Evolutionary conservation across 92 coral and sea anemone genomes (phyloP).

Genomic region (Epizoanthus fatuus): DNA sequence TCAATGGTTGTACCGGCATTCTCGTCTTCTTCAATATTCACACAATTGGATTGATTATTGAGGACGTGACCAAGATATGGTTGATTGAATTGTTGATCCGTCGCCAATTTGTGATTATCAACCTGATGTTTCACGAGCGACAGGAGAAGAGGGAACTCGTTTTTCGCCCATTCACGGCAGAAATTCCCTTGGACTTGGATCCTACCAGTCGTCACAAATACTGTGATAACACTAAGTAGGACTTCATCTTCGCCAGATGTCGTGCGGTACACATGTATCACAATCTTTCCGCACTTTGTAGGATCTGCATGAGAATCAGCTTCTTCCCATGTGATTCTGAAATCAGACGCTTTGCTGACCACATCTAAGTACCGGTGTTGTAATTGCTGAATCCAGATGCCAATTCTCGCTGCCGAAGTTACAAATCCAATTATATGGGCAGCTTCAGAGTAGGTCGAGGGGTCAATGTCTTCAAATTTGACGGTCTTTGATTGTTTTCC

Average conservation of each 20-base stretch:
- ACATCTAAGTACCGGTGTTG: neutral
- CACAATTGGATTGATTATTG: too few species aligned
- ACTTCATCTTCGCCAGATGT: neutral
- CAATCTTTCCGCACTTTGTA: neutral
- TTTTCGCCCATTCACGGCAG: constrained; percentile 8
- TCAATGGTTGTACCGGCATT: too few species aligned
- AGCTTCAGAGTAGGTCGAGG: neutral
- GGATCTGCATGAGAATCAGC: constrained; percentile 18
- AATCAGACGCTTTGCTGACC: neutral
- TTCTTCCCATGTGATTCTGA: neutral
- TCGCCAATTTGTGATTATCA: neutral
- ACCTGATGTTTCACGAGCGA: constrained; percentile 8
- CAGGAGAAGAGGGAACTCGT: neutral
- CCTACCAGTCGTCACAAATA: neutral
- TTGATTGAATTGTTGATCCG: neutral
- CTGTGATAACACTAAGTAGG: neutral
- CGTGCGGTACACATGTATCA: neutral
- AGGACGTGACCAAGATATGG: constrained; percentile 24
- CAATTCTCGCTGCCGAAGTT: constrained; percentile 39
- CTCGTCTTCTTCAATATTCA: too few species aligned
- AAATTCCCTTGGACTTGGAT: neutral
- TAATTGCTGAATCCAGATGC: neutral
- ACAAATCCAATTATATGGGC: constrained; percentile 13
- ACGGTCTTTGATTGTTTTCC: constrained; percentile 10
- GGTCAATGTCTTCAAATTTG: too few species aligned